phyloP scores from a whole-genome alignment of 2,888 invertebrate species.

The Alcis repandata region DNA sequence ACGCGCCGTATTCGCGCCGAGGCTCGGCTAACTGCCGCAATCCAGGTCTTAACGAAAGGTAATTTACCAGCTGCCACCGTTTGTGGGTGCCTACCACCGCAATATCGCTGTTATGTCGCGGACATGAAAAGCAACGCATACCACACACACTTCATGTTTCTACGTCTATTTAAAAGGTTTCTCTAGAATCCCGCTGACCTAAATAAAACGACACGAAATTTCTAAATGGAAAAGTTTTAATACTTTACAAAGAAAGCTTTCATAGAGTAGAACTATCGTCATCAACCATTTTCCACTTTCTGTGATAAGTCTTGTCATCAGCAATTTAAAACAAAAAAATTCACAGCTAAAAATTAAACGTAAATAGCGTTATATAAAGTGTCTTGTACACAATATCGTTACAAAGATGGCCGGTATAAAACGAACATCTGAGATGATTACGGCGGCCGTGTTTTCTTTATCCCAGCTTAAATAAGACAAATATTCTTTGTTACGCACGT shows the following conservation, averaged over 20 bases:
- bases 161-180: background rate
- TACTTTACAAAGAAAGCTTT: slow-evolving; percentile 61
- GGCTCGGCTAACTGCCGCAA: slow-evolving; percentile 67
- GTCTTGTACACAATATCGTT: slow-evolving; percentile 34
- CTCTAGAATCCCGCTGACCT: background rate
- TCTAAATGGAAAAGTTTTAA: slow-evolving; percentile 44
- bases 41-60: slow-evolving; percentile 78
- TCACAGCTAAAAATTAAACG: slow-evolving; percentile 40
- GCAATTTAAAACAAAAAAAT: slow-evolving; percentile 56
- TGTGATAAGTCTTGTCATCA: too few relatives aligned
- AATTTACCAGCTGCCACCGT: slow-evolving; percentile 71
- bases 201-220: slow-evolving; percentile 19
- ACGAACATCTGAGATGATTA: slow-evolving; percentile 49
- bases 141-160: slow-evolving; percentile 30
- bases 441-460: slow-evolving; percentile 49
- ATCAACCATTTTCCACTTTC: too few relatives aligned
- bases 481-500: slow-evolving; percentile 56
- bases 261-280: slow-evolving; percentile 53
- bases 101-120: slow-evolving; percentile 52
- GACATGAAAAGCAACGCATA: slow-evolving; percentile 51
- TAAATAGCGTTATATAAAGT: slow-evolving; percentile 27
- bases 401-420: slow-evolving; percentile 37
- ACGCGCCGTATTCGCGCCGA: slow-evolving; percentile 61
- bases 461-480: slow-evolving; percentile 57
- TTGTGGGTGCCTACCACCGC: slow-evolving; percentile 56